These are phyloP conservation scores for Antechinus flavipes DNA, from an alignment of 2,113 vertebrate genomes.

Conservation along the genomic window DNA sequence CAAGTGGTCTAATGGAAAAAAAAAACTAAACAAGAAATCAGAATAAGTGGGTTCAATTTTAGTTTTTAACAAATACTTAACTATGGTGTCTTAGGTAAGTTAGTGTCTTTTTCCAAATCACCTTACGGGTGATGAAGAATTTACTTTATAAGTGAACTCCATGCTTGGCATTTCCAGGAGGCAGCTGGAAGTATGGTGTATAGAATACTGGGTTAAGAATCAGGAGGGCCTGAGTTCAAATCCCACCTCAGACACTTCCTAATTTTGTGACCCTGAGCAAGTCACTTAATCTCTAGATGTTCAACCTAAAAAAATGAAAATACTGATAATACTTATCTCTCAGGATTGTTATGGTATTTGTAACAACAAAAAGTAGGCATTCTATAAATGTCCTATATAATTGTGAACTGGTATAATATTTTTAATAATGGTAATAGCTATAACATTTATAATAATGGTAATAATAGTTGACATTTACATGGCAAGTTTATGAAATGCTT, in stretches of 20 bases:
- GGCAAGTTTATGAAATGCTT: background rate
- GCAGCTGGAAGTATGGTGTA: background rate
- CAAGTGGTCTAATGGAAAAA: background rate
- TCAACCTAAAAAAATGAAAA: background rate
- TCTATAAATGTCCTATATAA: background rate
- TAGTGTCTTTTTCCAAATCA: background rate
- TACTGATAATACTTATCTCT: background rate
- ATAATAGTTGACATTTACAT: background rate
- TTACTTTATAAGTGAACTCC: background rate
- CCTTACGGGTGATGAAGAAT: background rate
- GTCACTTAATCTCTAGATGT: background rate
- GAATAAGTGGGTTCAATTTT: background rate
- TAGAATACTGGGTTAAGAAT: background rate
- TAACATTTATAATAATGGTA: background rate
- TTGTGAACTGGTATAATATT: background rate
- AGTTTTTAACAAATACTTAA: background rate
- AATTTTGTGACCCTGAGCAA: background rate
- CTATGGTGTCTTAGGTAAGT: background rate
- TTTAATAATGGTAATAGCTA: background rate
- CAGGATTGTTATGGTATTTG: background rate
- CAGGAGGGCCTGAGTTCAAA: background rate
- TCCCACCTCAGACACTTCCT: background rate
- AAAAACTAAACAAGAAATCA: background rate
- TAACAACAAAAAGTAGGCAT: background rate
- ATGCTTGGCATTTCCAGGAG: background rate